Base-by-base conservation (phyloP, 2,113 vertebrate species). In the Erythrolamprus reginae region DNA sequence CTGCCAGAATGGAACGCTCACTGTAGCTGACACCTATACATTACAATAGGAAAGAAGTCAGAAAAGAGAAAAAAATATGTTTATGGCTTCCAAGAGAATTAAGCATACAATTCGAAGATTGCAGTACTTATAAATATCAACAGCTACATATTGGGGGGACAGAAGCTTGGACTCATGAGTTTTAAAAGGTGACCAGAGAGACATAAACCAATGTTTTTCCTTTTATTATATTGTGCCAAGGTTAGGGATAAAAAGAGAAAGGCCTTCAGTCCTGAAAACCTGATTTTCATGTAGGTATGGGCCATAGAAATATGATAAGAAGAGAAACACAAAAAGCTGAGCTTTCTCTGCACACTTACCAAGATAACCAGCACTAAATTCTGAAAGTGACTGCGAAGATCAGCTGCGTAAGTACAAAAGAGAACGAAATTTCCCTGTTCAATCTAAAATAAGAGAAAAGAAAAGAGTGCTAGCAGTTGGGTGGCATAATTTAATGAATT, bases 341-440 rank as follows among this genome's bases (percentile, higher is more conserved):
- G n/a, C 42, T 86, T 86, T 47, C 88, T 85, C 91, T 86, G 10
- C 1, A 13, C 28, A 96, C 98, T 98, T 96, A 99, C 99, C 98
- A 99, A 96, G 91, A 99, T 98, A 86, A 98, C 98, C 89, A 99
- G 94, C 93, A 99, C 99, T 91, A 99, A 98, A 90, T 98, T 97
- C 96, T 99, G 98, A 96, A 98, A 98, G 89, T 99, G 98, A 84
- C 98, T 97, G 47, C 96, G 98, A 82, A 99, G 97, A 94, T 95
- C 96, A 8, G 98, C 97, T 2, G 98, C 98, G 0, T 99, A 98
- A 7, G 97, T 98, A 95, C 98, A 99, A 97, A 99, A 99, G 51
- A 99, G 97, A 94, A 99, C 98, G 88, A 99, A 98, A 96, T 99
- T 99, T 95, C 97, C 98, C 96, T 99, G 98, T 52, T 99, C 97